These are phyloP conservation scores for Malthinus seriepunctatus DNA, from an alignment of 2,888 invertebrate species.

Conservation along the genomic window DNA sequence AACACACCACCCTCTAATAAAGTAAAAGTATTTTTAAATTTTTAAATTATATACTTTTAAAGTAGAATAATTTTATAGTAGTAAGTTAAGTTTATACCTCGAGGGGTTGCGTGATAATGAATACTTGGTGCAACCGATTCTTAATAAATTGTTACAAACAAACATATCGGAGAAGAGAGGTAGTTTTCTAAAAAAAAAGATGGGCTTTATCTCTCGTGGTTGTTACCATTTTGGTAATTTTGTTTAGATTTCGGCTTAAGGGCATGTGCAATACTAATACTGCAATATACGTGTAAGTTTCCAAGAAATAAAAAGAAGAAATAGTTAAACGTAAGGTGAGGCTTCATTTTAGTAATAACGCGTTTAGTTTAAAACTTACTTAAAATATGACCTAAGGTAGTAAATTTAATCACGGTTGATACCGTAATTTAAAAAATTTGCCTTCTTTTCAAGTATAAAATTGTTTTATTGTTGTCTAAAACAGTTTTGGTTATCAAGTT, in stretches of 20 bases:
- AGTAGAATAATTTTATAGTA: slow-evolving; percentile 11
- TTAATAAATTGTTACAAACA: background rate
- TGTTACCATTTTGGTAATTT: background rate
- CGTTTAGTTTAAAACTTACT: background rate
- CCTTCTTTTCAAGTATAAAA: too few species aligned
- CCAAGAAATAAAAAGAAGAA: background rate
- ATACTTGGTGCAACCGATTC: background rate
- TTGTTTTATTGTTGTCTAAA: too few species aligned
- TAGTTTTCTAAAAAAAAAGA: too few species aligned
- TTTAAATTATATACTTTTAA: slow-evolving; percentile 18
- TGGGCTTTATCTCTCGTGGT: background rate
- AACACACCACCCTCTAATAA: slow-evolving; percentile 4
- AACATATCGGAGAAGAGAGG: background rate
- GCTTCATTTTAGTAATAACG: slow-evolving; percentile 11
- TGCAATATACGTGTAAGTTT: background rate
- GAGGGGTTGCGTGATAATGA: slow-evolving; percentile 15
- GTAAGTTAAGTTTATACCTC: slow-evolving; percentile 4
- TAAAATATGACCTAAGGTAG: too few species aligned
- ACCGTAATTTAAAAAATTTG: too few species aligned
- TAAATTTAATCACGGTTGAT: too few species aligned
- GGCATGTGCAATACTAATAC: slow-evolving; percentile 7
- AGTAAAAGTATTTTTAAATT: background rate
- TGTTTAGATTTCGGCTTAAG: background rate
- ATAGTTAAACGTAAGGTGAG: background rate
- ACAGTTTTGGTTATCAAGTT: too few species aligned